Evolutionary conservation across 2,113 vertebrate genomes (phyloP).

Genomic region (Lophochroa leadbeateri): DNA sequence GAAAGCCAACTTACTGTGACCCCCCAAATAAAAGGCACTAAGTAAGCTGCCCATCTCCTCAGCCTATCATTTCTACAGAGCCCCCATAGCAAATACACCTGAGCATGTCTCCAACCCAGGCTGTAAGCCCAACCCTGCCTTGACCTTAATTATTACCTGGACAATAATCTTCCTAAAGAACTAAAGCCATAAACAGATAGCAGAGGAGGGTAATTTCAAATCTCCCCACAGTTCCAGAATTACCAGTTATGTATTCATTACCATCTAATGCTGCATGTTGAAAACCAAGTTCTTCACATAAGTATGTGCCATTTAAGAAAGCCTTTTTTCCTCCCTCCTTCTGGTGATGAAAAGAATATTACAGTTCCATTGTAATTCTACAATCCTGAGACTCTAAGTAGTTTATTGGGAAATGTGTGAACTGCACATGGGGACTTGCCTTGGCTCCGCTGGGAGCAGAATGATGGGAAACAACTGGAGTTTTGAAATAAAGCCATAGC

Average conservation of each 20-base stretch:
- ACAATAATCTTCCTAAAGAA: slow-evolving; percentile 29
- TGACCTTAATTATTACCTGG: slow-evolving; percentile 47
- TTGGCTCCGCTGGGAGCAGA: not conserved
- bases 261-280: not conserved
- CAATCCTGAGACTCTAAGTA: not conserved
- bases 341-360: not conserved
- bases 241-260: not conserved
- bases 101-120: not conserved
- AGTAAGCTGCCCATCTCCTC: not conserved
- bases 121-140: not conserved
- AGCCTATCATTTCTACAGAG: not conserved
- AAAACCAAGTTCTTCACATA: not conserved
- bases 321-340: not conserved
- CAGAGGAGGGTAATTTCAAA: not conserved
- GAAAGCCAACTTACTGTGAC: not conserved
- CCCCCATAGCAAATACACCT: not conserved
- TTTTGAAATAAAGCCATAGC: slow-evolving; percentile 35
- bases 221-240: not conserved
- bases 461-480: not conserved
- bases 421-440: not conserved
- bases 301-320: not conserved
- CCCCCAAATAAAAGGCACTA: not conserved
- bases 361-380: not conserved
- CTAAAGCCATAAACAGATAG: not conserved
- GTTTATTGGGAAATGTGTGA: not conserved